phyloP scores from a whole-genome alignment of 2,797 vertebrate genomes.

The Sebastes trivittatus region DNA sequence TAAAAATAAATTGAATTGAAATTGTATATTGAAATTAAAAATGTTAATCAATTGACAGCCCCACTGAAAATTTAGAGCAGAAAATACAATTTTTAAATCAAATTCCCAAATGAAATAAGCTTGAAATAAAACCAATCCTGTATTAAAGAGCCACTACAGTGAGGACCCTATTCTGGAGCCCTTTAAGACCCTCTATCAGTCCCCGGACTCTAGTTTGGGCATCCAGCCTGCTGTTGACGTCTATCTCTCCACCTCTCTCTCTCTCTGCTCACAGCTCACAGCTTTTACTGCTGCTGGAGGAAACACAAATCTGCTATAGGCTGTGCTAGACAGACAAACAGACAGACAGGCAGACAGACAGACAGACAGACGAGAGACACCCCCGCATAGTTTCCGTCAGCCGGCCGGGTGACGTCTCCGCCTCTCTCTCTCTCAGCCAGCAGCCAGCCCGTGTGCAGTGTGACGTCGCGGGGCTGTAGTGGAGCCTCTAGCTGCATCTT shows the following conservation, averaged over 20 bases:
- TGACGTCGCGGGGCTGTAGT: conserved; percentile 81
- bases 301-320: conserved; percentile 48
- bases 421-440: conserved; percentile 65
- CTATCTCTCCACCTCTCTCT: background rate
- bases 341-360: background rate
- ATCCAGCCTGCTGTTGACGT: background rate
- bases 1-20: too few relatives aligned
- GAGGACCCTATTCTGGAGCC: background rate
- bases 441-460: conserved; percentile 59
- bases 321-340: conserved; percentile 20
- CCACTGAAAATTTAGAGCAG: background rate
- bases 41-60: too few relatives aligned
- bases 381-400: conserved; percentile 84
- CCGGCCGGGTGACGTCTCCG: conserved; percentile 82
- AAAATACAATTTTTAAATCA: background rate
- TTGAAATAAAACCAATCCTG: background rate
- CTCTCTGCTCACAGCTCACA: background rate
- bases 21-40: too few relatives aligned
- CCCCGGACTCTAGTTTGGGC: background rate
- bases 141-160: background rate
- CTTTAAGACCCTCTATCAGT: background rate
- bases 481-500: conserved; percentile 80
- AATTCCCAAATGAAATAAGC: background rate
- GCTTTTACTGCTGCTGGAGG: conserved; percentile 39
- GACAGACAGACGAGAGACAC: conserved; percentile 69